phyloP scores from a whole-genome alignment of 2,797 vertebrate species.

The Smutsia gigantea region DNA sequence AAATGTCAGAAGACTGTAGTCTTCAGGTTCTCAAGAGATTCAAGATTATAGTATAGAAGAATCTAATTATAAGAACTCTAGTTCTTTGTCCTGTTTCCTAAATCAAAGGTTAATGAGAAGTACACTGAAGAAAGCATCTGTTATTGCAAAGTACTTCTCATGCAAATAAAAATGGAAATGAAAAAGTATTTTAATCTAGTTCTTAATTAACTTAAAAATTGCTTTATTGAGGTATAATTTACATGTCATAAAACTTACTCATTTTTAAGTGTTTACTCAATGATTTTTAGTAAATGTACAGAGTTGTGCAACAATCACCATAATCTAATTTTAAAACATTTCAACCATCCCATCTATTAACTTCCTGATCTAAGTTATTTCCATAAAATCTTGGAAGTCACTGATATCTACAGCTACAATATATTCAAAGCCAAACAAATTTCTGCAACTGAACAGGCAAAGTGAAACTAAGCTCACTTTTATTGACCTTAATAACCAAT shows the following conservation, averaged over 20 bases:
- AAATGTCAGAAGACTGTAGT: constrained; percentile 82
- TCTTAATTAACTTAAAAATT: constrained; percentile 6
- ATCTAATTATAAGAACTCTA: constrained; percentile 90
- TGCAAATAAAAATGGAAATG: constrained; percentile 46
- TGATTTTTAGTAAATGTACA: constrained; percentile 25
- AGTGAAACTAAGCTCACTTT: constrained; percentile 80
- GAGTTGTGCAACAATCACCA: neutral
- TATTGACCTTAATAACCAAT: constrained; percentile 79
- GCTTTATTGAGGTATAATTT: neutral
- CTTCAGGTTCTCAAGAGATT: constrained; percentile 82
- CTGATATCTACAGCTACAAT: constrained; percentile 29
- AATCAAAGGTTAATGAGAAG: constrained; percentile 90
- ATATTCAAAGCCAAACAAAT: constrained; percentile 80
- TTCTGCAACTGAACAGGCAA: constrained; percentile 85
- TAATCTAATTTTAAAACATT: constrained; percentile 53
- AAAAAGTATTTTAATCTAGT: constrained; percentile 63
- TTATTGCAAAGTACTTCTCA: constrained; percentile 80
- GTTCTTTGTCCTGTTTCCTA: constrained; percentile 92
- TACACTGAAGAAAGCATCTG: constrained; percentile 83
- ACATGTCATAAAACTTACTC: constrained; percentile 27
- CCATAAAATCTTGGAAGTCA: constrained; percentile 52
- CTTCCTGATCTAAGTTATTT: constrained; percentile 57
- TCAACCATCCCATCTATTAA: constrained; percentile 32
- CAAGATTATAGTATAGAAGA: constrained; percentile 84
- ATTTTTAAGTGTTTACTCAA: constrained; percentile 42